These are phyloP conservation scores for Kryptolebias marmoratus DNA, from an alignment of 2,113 vertebrate species.

Conservation along the genomic window DNA sequence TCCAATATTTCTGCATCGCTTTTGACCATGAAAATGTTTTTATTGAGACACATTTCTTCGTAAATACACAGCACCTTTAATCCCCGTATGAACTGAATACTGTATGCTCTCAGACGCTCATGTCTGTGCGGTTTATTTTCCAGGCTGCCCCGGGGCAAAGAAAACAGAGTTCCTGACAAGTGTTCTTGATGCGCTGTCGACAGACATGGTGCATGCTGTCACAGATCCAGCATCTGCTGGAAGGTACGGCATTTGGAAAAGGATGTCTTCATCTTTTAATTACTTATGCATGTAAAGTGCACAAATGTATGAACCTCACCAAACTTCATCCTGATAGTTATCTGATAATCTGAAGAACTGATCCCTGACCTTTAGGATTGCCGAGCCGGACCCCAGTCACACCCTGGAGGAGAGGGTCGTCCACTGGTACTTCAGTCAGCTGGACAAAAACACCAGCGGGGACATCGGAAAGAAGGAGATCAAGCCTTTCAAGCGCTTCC, in stretches of 20 bases:
- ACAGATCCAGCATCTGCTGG: slow-evolving; percentile 89
- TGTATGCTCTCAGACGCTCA: slow-evolving; percentile 25
- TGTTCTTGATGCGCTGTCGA: slow-evolving; percentile 93
- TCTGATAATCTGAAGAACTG: slow-evolving; percentile 1
- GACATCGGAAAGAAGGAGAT: slow-evolving; percentile 98
- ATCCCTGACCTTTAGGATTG: slow-evolving; percentile 79
- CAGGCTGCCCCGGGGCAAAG: slow-evolving; percentile 95
- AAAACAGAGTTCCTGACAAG: slow-evolving; percentile 97
- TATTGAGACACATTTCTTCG: slow-evolving; percentile 15
- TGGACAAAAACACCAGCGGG: slow-evolving; percentile 93
- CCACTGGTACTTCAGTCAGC: slow-evolving; percentile 95
- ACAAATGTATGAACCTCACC: too few species aligned
- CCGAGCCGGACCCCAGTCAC: slow-evolving; percentile 94
- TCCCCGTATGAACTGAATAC: slow-evolving; percentile 25
- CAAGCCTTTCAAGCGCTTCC: slow-evolving; percentile 94
- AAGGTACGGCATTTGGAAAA: slow-evolving; percentile 79
- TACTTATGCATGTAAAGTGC: slow-evolving; percentile 6
- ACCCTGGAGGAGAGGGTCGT: slow-evolving; percentile 96
- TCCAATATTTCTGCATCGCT: slow-evolving; percentile 23
- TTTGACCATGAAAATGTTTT: slow-evolving; percentile 2
- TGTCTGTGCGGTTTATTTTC: slow-evolving; percentile 56
- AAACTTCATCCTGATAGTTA: not conserved
- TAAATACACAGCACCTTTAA: not conserved
- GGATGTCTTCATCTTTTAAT: slow-evolving; percentile 16
- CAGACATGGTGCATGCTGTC: slow-evolving; percentile 96